phyloP scores from a whole-genome alignment of 2,797 vertebrate species.

The Lagocephalus sceleratus region DNA sequence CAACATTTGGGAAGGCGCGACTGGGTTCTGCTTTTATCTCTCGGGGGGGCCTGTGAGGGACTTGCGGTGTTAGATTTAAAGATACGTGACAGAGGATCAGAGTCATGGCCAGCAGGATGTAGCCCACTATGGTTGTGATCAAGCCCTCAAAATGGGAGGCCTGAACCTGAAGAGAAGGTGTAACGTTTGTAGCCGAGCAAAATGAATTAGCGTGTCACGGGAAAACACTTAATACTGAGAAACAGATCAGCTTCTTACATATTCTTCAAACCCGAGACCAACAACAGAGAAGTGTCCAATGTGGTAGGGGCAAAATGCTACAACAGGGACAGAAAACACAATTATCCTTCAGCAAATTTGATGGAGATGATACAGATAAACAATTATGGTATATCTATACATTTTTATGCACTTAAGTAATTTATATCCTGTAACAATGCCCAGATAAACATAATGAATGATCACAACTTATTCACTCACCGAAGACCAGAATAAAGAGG shows the following conservation, averaged over 20 bases:
- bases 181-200: neutral
- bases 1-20: neutral
- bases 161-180: slow-evolving; percentile 79
- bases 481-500: slow-evolving; percentile 97
- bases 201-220: neutral
- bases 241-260: slow-evolving; percentile 81
- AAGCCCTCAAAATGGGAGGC: slow-evolving; percentile 98
- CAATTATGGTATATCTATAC: too few relatives aligned
- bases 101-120: slow-evolving; percentile 93
- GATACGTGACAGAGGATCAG: slow-evolving; percentile 98
- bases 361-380: too few relatives aligned
- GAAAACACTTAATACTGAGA: neutral
- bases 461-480: slow-evolving; percentile 72
- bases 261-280: slow-evolving; percentile 94
- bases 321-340: neutral
- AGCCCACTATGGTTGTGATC: slow-evolving; percentile 97
- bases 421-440: too few relatives aligned
- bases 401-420: too few relatives aligned
- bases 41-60: neutral
- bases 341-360: neutral
- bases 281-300: slow-evolving; percentile 98
- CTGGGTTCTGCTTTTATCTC: neutral
- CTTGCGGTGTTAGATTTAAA: slow-evolving; percentile 60
- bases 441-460: too few relatives aligned
- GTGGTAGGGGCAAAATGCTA: slow-evolving; percentile 98